A percentile compares a stretch with the other conserved stretches of the same genome.
These are phyloP conservation scores for Heteromurus nitidus DNA, from an alignment of 2,888 invertebrate species.

Conservation along the genomic window DNA sequence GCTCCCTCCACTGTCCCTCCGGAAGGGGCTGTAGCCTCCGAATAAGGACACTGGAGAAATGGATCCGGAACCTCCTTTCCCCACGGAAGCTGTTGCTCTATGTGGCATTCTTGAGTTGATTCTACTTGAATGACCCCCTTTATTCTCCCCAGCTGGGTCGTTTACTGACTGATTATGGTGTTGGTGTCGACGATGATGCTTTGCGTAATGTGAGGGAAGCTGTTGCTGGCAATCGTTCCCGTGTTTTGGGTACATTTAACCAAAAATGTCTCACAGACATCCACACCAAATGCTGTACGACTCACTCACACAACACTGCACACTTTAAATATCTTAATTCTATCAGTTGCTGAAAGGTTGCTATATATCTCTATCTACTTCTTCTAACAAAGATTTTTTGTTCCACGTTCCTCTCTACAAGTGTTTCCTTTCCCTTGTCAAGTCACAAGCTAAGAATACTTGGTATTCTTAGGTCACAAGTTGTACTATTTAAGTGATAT, in stretches of 20 bases:
- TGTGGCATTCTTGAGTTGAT: slow-evolving; percentile 50
- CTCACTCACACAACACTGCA: not conserved
- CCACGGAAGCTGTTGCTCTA: slow-evolving; percentile 15
- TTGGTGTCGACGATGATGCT: slow-evolving; percentile 37
- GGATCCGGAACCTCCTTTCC: slow-evolving; percentile 14
- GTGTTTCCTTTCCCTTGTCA: too few species aligned
- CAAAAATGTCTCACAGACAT: not conserved
- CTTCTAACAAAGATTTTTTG: too few species aligned
- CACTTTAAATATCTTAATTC: too few species aligned
- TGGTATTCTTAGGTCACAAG: too few species aligned
- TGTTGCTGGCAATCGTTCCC: slow-evolving; percentile 23
- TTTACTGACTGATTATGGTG: slow-evolving; percentile 16
- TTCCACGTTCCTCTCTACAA: too few species aligned
- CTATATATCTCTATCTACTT: too few species aligned
- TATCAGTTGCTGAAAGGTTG: too few species aligned
- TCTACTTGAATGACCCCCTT: slow-evolving; percentile 47
- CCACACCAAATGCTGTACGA: not conserved
- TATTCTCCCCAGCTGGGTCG: not conserved
- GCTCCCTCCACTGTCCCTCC: slow-evolving; percentile 57
- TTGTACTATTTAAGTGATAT: too few species aligned
- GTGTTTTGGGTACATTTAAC: slow-evolving; percentile 46
- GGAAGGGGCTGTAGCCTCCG: slow-evolving; percentile 28
- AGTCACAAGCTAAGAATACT: too few species aligned
- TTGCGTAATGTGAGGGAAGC: slow-evolving; percentile 10
- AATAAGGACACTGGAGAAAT: slow-evolving; percentile 30